Evolutionary conservation across 2,888 invertebrate genomes (phyloP), one percentile per base, ranked within the genome.

Genomic region (Alloplasta piceator): DNA sequence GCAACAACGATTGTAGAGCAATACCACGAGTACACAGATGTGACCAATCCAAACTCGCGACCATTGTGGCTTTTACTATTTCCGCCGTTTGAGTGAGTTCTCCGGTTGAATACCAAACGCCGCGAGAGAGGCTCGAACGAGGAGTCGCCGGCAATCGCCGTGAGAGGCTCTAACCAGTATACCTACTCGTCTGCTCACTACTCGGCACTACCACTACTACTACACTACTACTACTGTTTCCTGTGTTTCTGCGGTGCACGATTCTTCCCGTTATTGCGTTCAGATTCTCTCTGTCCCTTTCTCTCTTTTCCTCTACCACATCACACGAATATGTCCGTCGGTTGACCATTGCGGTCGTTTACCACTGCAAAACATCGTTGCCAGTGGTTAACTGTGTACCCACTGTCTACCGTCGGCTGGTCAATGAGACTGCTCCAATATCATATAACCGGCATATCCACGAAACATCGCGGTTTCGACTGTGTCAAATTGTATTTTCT

Each of bases 311-410:
- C 16, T 61, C 43, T 60, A 36, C 39, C 64, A 3, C 36, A 52
- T 70, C 60, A 60, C 73, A 68, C 68, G 60, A 70, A 77, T 77
- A 74, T 60, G 82, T 79, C 77, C 75, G 79, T 77, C 70, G 78
- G 82, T 76, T 61, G 70, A 81, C 78, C 75, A 82, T 67, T 74
- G 81, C 71, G 79, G 77, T 82, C 63, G 71, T 68, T 79, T 74
- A 83, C 79, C 74, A 77, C 81, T 66, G 66, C 71, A 12, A 60
- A 81, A 63, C 68, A 73, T 70, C 68, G 52, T 68, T 70, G 77
- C 56, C 56, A 64, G 56, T 76, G 55, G 61, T 56, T 46, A 36
- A 66, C 50, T 52, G 39, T 26, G 26, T 55, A 60, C 48, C 55
- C 55, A 67, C 71, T 60, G 64, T 60, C 41, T 12, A 52, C 66